These are phyloP conservation scores for Apocheima hispidaria DNA, from an alignment of 2,888 invertebrate genomes.

Conservation along the genomic window DNA sequence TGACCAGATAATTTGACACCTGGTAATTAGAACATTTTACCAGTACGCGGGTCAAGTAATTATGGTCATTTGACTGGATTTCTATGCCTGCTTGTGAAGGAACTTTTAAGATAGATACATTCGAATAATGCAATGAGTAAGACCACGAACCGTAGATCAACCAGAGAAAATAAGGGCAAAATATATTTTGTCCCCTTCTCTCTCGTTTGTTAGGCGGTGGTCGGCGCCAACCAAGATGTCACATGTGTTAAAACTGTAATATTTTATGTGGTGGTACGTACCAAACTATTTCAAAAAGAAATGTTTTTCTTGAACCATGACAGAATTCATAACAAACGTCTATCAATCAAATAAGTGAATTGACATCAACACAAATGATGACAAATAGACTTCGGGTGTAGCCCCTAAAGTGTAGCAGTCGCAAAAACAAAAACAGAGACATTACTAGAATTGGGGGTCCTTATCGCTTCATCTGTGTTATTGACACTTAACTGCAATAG, in stretches of 20 bases:
- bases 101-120: constrained; percentile 9
- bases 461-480: constrained; percentile 43
- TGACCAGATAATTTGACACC: constrained; percentile 34
- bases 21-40: constrained; percentile 32
- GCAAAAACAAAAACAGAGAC: constrained; percentile 49
- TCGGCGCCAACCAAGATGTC: too few relatives aligned
- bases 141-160: too few relatives aligned
- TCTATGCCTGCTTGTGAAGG: neutral
- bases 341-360: constrained; percentile 38
- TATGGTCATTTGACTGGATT: constrained; percentile 17
- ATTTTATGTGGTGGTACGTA: too few relatives aligned
- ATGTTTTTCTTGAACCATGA: neutral
- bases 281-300: neutral
- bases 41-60: constrained; percentile 41
- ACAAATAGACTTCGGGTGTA: constrained; percentile 37
- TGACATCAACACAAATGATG: constrained; percentile 41
- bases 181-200: too few relatives aligned
- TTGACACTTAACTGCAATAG: constrained; percentile 15
- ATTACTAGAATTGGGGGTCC: constrained; percentile 41
- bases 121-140: too few relatives aligned
- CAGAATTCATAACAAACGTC: constrained; percentile 7
- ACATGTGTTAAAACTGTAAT: too few relatives aligned
- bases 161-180: too few relatives aligned
- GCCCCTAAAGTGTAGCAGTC: constrained; percentile 27
- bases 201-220: too few relatives aligned